Evolutionary conservation across 2,888 invertebrate genomes (phyloP).

Genomic region (Plusia festucae): DNA sequence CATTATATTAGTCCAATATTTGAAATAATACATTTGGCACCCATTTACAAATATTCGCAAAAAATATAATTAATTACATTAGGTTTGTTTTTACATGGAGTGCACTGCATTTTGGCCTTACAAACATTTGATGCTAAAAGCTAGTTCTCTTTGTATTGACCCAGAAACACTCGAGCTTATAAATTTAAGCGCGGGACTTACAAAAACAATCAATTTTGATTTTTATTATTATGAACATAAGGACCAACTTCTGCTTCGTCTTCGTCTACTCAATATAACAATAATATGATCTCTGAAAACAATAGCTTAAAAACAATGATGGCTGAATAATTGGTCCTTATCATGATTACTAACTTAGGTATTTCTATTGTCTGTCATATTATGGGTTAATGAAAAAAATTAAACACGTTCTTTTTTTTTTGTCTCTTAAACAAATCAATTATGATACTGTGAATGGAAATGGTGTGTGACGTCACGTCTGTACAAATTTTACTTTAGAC

Average conservation of each 20-base stretch:
- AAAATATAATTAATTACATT: conserved; percentile 23
- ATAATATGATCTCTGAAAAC: conserved; percentile 8
- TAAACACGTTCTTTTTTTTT: no score
- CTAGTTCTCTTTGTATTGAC: not conserved
- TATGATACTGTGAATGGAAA: no score
- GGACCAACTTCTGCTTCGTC: conserved; percentile 15
- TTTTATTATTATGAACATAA: not conserved
- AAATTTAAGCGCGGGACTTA: not conserved
- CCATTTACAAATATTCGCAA: conserved; percentile 41
- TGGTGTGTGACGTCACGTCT: no score
- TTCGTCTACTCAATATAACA: not conserved
- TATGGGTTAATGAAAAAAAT: no score
- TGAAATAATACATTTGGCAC: conserved; percentile 52
- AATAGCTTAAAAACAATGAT: not conserved
- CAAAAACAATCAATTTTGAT: not conserved
- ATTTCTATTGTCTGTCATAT: no score
- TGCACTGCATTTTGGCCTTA: not conserved
- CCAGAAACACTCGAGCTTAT: not conserved
- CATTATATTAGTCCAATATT: conserved; percentile 30
- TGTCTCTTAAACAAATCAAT: no score
- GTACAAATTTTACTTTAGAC: no score
- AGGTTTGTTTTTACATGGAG: not conserved
- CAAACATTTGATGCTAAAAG: not conserved
- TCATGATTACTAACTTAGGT: no score
- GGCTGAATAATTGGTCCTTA: conserved; percentile 6